phyloP scores from a whole-genome alignment of 1,140 invertebrate species.

The Heliconius nattereri region DNA sequence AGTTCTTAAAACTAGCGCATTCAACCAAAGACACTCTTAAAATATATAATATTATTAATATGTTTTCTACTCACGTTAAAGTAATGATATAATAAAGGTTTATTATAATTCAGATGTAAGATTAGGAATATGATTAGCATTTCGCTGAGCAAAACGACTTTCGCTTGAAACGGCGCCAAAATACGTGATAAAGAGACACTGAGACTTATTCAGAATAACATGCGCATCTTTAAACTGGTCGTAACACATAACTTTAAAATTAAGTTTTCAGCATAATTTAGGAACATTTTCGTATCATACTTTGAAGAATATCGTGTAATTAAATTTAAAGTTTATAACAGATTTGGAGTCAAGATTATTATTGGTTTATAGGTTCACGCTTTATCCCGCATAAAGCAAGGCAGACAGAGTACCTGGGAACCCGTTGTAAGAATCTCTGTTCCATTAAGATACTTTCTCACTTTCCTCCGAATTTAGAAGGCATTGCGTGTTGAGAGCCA shows the following conservation, averaged over 20 bases:
- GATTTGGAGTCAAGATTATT: too few relatives aligned
- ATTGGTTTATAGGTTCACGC: not conserved
- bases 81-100: not conserved
- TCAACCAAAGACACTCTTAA: not conserved
- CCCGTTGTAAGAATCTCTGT: too few relatives aligned
- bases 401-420: not conserved
- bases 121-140: conserved; percentile 27
- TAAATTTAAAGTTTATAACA: not conserved
- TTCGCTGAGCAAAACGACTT: conserved; percentile 22
- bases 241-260: not conserved
- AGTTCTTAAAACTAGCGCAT: too few relatives aligned
- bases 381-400: not conserved
- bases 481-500: not conserved
- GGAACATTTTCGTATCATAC: not conserved
- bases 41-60: not conserved
- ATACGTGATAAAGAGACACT: conserved; percentile 15
- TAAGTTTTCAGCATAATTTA: not conserved
- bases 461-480: too few relatives aligned
- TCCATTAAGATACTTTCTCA: too few relatives aligned
- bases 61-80: not conserved
- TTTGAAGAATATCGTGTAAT: not conserved
- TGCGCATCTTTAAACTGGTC: not conserved
- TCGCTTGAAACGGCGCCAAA: conserved; percentile 21
- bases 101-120: not conserved
- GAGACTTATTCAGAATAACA: not conserved